Conservation (phyloP, 2,888 invertebrate species). For the Amaurobius ferox region DNA sequence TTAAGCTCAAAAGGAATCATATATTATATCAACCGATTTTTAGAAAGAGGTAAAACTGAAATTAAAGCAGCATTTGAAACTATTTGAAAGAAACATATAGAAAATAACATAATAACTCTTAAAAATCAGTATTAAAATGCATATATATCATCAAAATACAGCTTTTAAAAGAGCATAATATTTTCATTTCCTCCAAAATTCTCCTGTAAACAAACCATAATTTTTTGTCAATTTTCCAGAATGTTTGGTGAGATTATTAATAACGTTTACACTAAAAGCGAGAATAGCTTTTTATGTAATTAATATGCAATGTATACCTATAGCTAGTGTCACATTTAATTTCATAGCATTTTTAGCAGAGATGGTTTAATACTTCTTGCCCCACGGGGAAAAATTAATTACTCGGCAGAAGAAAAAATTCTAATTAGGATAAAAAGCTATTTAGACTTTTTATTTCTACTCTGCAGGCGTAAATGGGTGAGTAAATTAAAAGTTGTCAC, state of each 20-base stretch:
- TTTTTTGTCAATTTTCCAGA: not conserved
- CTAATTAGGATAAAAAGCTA: slow-evolving; percentile 68
- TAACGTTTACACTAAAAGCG: slow-evolving; percentile 5
- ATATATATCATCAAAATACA: no score
- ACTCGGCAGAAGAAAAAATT: slow-evolving; percentile 45
- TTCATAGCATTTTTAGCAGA: slow-evolving; percentile 29
- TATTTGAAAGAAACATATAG: no score
- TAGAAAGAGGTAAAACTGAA: no score
- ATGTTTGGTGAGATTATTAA: not conserved
- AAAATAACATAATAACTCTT: no score
- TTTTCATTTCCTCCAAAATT: no score
- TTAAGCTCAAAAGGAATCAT: no score
- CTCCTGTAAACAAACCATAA: not conserved
- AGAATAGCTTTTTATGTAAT: slow-evolving; percentile 33
- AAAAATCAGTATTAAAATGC: no score
- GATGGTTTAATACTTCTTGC: slow-evolving; percentile 33
- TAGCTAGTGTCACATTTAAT: slow-evolving; percentile 45
- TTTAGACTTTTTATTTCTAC: slow-evolving; percentile 66
- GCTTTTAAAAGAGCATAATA: no score
- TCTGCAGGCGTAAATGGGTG: slow-evolving; percentile 45
- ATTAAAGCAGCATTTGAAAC: no score
- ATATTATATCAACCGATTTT: no score
- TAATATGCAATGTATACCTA: slow-evolving; percentile 54
- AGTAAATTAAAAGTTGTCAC: slow-evolving; percentile 66
- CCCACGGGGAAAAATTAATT: slow-evolving; percentile 57